A percentile compares a stretch with the other conserved stretches of the same genome.
Conservation (phyloP, 2,113 vertebrate genomes). For the Ageneiosus marmoratus region DNA sequence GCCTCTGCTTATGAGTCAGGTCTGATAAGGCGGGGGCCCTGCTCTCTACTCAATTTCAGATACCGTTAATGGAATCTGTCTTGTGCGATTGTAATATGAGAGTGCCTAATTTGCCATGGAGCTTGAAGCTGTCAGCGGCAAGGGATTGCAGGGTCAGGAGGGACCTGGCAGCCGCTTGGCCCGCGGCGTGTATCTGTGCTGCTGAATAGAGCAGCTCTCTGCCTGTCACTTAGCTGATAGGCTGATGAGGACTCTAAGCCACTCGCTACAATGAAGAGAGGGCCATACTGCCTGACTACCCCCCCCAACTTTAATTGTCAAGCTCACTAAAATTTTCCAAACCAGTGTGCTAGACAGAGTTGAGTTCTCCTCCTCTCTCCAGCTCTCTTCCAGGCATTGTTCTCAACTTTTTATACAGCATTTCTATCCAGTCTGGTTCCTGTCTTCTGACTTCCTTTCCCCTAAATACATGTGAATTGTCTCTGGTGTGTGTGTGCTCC, state of each 20-base stretch:
- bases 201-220: constrained; percentile 99
- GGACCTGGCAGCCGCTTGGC: constrained; percentile 99
- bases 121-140: constrained; percentile 99
- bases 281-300: constrained; percentile 91
- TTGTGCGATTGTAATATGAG: constrained; percentile 99
- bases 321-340: constrained; percentile 94
- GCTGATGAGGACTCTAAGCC: constrained; percentile 99
- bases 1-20: constrained; percentile 99
- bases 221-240: constrained; percentile 99
- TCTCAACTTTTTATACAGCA: constrained; percentile 43
- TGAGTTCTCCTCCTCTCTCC: constrained; percentile 44
- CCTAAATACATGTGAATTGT: constrained; percentile 51
- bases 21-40: constrained; percentile 95
- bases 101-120: constrained; percentile 99
- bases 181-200: constrained; percentile 99
- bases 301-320: constrained; percentile 87
- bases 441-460: constrained; percentile 65
- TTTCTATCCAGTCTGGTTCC: constrained; percentile 62
- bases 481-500: constrained; percentile 59
- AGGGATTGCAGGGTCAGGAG: constrained; percentile 99
- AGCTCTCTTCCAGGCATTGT: constrained; percentile 35
- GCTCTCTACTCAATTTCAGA: constrained; percentile 99
- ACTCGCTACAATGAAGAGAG: constrained; percentile 94
- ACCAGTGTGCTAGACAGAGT: constrained; percentile 80
- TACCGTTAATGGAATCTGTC: constrained; percentile 99